Base-by-base conservation (phyloP, 2,797 vertebrate genomes). In the Acestrorhynchus altus region DNA sequence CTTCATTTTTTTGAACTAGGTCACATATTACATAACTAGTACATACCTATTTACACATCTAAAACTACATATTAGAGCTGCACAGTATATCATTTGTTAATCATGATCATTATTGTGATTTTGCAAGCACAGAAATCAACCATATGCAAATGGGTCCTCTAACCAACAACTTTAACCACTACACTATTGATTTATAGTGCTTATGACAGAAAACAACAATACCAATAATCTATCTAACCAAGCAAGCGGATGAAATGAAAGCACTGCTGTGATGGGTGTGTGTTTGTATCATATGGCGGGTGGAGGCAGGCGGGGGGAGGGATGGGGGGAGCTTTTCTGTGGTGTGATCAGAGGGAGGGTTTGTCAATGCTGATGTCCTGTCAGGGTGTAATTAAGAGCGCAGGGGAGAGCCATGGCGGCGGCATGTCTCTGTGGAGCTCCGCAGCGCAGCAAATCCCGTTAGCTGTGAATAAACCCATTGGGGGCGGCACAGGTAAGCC, bases 401-500 rank as follows among this genome's bases (percentile, higher is more conserved):
- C 74, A 40, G 78, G 76, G 83, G 51, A 78, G 76, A 86, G 82
- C 76, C 60, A 60, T 39, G 66, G 80, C 51, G 61, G 82, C 44
- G 31, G 77, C 31, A 57, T 44, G 52, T 74, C 81, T 79, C 74
- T 72, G 61, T 67, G 73, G 83, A 80, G 84, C 83, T 79, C 65
- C 61, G 73, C 78, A 56, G 79, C 80, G 72, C 82, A n/a, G 80
- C 83, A 89, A 89, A 89, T 89, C 88, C 87, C 79, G 85, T 89
- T 89, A 89, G 84, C 85, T 76, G 87, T 86, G 88, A 86, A 86
- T 86, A 87, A 89, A 83, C 82, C 85, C 86, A 86, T 85, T 74
- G 80, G 80, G 78, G 78, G 80, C 77, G 68, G 87, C 76, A 80
- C 88, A 89, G 88, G 88, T 89, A 88, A 87, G 83, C 83, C 87